Conservation (phyloP, 2,797 vertebrate species). For the Dicrostonyx torquatus region DNA sequence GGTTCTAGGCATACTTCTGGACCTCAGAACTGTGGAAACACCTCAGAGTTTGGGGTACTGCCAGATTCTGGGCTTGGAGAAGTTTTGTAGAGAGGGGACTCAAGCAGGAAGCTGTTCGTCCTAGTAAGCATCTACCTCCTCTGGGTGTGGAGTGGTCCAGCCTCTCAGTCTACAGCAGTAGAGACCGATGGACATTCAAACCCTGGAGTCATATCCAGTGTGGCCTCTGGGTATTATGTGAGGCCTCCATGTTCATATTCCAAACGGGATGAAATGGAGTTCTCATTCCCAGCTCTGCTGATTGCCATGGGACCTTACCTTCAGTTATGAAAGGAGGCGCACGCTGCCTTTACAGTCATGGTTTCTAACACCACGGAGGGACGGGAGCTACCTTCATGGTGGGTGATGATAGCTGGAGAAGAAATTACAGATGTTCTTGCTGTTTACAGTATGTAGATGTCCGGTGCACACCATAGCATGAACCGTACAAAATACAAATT, state of each 20-base stretch:
- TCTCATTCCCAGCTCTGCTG: background rate
- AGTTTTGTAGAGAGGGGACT: too few species aligned
- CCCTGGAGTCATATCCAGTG: background rate
- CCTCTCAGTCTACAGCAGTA: too few species aligned
- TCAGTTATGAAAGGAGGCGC: rapidly evolving
- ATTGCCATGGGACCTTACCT: background rate
- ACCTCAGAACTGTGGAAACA: background rate
- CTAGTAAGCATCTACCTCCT: rapidly evolving
- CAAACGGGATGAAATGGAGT: background rate
- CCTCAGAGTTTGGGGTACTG: background rate
- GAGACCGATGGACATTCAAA: background rate
- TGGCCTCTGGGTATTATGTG: background rate
- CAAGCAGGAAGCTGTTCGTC: too few species aligned
- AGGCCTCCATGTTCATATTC: background rate
- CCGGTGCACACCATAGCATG: background rate
- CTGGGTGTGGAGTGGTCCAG: background rate
- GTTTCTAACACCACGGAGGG: background rate
- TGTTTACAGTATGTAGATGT: background rate
- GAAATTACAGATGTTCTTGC: background rate
- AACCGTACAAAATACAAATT: too few species aligned
- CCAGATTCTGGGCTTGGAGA: background rate
- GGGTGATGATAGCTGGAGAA: background rate
- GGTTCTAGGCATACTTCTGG: background rate
- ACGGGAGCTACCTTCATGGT: background rate
- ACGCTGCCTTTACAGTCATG: rapidly evolving